Conservation (phyloP, 2,113 vertebrate genomes). For the Cathartes aura region DNA sequence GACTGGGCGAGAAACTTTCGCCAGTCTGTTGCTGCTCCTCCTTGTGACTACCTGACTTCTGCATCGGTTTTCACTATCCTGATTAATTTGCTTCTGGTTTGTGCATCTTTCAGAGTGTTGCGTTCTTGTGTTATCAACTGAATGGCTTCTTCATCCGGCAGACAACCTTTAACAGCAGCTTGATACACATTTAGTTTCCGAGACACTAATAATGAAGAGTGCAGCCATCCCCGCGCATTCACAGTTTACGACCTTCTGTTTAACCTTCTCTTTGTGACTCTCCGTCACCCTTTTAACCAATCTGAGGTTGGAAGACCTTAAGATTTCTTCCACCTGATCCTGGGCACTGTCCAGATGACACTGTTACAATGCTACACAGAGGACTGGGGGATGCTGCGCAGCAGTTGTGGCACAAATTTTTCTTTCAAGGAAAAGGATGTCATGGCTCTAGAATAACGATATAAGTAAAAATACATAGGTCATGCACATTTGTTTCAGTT, state of each 20-base stretch:
- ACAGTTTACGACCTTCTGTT: neutral
- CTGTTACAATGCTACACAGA: neutral
- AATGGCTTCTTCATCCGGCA: neutral
- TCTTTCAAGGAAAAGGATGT: neutral
- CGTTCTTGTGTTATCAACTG: neutral
- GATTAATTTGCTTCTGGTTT: neutral
- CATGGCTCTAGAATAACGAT: neutral
- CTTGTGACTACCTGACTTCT: neutral
- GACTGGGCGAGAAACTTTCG: rapidly evolving
- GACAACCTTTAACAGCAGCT: neutral
- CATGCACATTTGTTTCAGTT: neutral
- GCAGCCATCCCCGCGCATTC: rapidly evolving
- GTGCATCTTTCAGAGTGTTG: neutral
- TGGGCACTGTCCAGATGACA: neutral
- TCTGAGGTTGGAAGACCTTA: neutral
- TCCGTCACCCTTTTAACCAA: neutral
- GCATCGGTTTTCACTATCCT: neutral
- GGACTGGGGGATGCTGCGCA: neutral
- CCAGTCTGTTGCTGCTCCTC: neutral
- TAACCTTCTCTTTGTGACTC: neutral
- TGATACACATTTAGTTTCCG: neutral
- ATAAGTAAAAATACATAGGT: neutral
- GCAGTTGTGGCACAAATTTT: neutral
- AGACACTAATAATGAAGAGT: neutral
- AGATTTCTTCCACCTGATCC: neutral